These are phyloP conservation scores for Proterorhinus semilunaris DNA, from an alignment of 2,113 vertebrate species.

Conservation along the genomic window DNA sequence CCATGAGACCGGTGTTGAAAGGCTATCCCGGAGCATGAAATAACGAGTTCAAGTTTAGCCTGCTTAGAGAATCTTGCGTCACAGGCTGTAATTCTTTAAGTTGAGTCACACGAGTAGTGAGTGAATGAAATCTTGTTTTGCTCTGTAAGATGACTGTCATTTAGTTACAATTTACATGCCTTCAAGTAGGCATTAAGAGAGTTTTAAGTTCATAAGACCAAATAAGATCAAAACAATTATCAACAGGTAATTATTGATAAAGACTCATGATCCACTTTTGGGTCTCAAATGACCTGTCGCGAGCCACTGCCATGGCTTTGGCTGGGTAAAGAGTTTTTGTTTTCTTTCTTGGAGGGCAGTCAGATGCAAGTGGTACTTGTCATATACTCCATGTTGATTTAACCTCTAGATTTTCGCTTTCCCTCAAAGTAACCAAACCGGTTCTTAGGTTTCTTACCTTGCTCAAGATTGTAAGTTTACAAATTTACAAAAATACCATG, in stretches of 20 bases:
- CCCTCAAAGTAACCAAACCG: background rate
- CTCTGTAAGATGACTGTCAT: conserved; percentile 12
- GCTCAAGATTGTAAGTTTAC: too few species aligned
- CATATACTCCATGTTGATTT: conserved; percentile 1
- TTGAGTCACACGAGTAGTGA: background rate
- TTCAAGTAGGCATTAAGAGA: background rate
- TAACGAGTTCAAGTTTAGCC: conserved; percentile 18
- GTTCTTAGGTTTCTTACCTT: too few species aligned
- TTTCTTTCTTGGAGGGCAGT: conserved; percentile 14
- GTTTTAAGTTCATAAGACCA: too few species aligned
- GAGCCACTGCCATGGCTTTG: background rate
- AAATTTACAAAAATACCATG: too few species aligned
- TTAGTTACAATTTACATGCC: background rate
- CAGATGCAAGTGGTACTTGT: conserved; percentile 18
- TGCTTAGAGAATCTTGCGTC: conserved; percentile 22
- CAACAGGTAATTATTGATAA: too few species aligned
- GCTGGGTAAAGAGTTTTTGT: conserved; percentile 9
- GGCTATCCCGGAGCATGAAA: conserved; percentile 26
- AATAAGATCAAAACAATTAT: too few species aligned
- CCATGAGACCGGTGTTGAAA: background rate
- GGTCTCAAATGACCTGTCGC: too few species aligned
- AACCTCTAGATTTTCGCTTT: background rate
- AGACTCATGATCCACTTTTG: too few species aligned
- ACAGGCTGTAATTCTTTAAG: conserved; percentile 19
- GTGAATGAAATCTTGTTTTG: conserved; percentile 18